A percentile compares a stretch with the other conserved stretches of the same genome.
These are phyloP conservation scores for Acestrorhynchus altus DNA, from an alignment of 2,797 vertebrate genomes.

Conservation along the genomic window DNA sequence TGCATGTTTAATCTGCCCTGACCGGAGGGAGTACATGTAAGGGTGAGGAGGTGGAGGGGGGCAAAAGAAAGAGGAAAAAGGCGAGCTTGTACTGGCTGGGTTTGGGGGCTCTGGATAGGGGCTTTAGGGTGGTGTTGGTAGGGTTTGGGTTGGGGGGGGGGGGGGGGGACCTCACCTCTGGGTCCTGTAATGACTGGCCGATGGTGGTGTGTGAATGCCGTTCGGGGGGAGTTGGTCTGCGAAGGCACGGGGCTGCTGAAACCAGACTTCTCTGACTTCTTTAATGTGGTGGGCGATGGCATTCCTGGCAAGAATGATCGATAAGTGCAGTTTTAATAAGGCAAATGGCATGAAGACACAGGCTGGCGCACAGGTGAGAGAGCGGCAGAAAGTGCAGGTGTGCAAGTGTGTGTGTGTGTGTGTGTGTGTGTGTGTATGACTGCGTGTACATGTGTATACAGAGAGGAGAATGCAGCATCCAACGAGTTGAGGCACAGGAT, in stretches of 20 bases:
- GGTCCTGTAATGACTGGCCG: conserved; percentile 96
- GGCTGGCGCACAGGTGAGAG: conserved; percentile 76
- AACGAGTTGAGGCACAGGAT: conserved; percentile 30
- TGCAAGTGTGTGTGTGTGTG: not conserved
- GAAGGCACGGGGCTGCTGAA: conserved; percentile 92
- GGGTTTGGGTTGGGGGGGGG: conserved; percentile 57
- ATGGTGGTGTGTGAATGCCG: conserved; percentile 96
- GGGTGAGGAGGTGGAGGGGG: conserved; percentile 17
- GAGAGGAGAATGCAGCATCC: conserved; percentile 6
- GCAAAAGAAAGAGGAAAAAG: conserved; percentile 33
- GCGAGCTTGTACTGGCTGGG: not conserved
- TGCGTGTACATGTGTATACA: conserved; percentile 34
- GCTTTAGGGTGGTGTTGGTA: conserved; percentile 27
- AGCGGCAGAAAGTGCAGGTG: conserved; percentile 64
- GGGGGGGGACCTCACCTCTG: conserved; percentile 90
- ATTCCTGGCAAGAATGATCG: conserved; percentile 94
- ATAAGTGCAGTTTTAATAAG: conserved; percentile 88
- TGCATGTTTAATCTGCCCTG: conserved; percentile 7
- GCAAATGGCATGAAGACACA: conserved; percentile 80
- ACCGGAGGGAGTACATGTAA: conserved; percentile 7
- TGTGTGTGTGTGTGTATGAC: conserved; percentile 28
- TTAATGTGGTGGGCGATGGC: conserved; percentile 92
- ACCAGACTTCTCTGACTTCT: conserved; percentile 98
- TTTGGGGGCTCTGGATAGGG: conserved; percentile 32
- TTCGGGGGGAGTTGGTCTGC: conserved; percentile 91